Evolutionary conservation across 2,888 invertebrate genomes (phyloP), one percentile per base, ranked within the genome.

Genomic region (Parochlus steinenii): DNA sequence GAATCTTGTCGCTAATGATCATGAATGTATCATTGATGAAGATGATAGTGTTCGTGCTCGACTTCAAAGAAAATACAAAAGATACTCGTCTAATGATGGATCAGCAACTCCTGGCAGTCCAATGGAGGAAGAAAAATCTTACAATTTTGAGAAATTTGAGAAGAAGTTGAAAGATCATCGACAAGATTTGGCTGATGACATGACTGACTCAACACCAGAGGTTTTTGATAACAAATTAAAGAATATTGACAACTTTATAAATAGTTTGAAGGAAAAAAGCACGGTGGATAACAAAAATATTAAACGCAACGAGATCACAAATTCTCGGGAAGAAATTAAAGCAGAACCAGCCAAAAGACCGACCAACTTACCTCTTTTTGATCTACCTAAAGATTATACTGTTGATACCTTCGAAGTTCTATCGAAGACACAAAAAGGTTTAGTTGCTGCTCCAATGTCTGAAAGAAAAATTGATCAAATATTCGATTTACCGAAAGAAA

Each of bases 41-140:
- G 48, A 62, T 57, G 53, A 33, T 18, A 41, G 33, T 39, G 37
- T 37, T 41, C 39, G 40, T 25, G 35, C 27, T 6, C 15, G 38
- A 20, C 25, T 34, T 10, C 31, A 29, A 27, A 11, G 32, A 35
- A 35, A 28, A 18, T 27, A 31, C 14, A 19, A 26, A 11, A 27
- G 18, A 25, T 31, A 35, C 40, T 28, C 31, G 7, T 30, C 16
- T 30, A 11, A 19, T 14, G 5, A 16, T 20, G 16, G 17, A 16
- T 20, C 20, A 23, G 16, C 20, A 15, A 14, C 34, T 12, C 25
- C 23, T 18, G 33, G 19, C 18, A 19, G 33, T 19, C 23, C 24
- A 27, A 27, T 33, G 19, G 11, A 33, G 15, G n/a, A n/a, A n/a
- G n/a, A n/a, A n/a, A n/a, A n/a, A n/a, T n/a, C n/a, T n/a, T n/a